A percentile compares a stretch with the other conserved stretches of the same genome.
These are phyloP conservation scores for Sarcoramphus papa DNA, from an alignment of 2,797 vertebrate species.

Conservation along the genomic window DNA sequence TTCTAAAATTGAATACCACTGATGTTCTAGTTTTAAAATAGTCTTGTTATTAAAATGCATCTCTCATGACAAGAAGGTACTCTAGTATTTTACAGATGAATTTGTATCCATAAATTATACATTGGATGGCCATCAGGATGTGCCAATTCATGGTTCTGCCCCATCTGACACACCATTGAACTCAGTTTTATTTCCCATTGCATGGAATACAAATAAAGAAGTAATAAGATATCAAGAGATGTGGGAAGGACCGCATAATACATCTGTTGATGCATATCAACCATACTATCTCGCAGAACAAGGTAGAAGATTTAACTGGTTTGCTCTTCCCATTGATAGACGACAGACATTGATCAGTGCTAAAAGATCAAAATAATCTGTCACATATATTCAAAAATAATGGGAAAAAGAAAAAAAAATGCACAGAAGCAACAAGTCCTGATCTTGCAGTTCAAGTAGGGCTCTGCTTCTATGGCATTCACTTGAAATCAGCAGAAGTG, in stretches of 20 bases:
- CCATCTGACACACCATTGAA: background rate
- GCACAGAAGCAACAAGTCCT: background rate
- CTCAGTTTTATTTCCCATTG: background rate
- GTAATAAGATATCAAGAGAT: background rate
- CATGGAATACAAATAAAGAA: background rate
- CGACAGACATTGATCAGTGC: background rate
- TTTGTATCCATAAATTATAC: background rate
- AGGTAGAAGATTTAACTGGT: background rate
- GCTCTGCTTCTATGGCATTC: background rate
- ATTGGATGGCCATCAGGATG: background rate
- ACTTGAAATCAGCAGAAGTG: no score
- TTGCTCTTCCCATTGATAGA: background rate
- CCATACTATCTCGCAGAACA: background rate
- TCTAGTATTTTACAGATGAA: background rate
- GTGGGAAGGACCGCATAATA: background rate
- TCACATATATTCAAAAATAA: background rate
- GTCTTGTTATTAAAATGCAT: background rate
- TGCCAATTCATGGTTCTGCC: background rate
- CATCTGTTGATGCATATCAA: background rate
- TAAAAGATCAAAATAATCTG: background rate
- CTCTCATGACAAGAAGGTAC: no score
- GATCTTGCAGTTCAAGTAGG: background rate
- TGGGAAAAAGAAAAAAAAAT: background rate
- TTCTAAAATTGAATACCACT: background rate
- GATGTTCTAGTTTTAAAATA: background rate